phyloP scores from a whole-genome alignment of 2,113 vertebrate species.

The Lampris megalopsis region DNA sequence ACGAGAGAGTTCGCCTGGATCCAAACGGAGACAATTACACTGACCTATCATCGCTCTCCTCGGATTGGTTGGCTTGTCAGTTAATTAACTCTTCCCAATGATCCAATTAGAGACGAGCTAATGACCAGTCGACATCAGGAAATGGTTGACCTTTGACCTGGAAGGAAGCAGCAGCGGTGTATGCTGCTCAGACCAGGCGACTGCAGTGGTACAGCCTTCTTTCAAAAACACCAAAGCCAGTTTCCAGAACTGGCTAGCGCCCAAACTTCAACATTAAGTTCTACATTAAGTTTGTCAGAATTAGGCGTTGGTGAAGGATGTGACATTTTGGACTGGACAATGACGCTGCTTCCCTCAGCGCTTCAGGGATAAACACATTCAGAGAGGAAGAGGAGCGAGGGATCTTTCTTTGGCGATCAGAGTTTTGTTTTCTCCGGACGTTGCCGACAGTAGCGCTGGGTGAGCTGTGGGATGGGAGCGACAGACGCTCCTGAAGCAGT shows the following conservation, averaged over 20 bases:
- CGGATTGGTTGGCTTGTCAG: neutral
- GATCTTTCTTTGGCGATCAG: slow-evolving; percentile 13
- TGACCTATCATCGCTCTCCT: neutral
- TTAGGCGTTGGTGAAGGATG: no score
- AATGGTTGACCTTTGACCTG: neutral
- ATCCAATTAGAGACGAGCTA: no score
- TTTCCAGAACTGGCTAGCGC: neutral
- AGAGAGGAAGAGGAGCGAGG: neutral
- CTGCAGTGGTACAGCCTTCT: no score
- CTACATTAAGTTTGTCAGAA: no score
- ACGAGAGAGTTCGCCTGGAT: no score
- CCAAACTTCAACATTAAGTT: no score
- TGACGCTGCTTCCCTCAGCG: no score
- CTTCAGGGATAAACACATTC: neutral
- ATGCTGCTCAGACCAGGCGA: neutral
- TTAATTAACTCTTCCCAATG: neutral
- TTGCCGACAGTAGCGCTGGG: neutral
- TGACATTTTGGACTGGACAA: no score
- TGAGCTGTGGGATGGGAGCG: neutral
- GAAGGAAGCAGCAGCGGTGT: neutral
- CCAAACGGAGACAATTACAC: neutral
- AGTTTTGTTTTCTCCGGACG: slow-evolving; percentile 13
- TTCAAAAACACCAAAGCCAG: neutral
- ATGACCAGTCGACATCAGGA: neutral
- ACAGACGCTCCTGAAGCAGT: neutral